Conservation (phyloP, 2,797 vertebrate genomes). For the Sebastes hopkinsi region DNA sequence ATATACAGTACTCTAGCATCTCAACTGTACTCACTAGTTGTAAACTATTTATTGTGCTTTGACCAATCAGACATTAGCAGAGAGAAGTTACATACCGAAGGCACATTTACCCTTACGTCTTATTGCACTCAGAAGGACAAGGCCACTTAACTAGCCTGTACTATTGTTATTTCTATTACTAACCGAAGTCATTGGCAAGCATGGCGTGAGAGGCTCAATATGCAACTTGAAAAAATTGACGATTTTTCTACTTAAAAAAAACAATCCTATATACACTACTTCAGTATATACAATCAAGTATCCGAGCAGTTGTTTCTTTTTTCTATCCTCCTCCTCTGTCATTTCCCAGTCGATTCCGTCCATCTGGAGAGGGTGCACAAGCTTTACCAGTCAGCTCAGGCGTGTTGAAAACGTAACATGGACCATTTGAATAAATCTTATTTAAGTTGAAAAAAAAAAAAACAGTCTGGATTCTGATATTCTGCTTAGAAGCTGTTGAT, state of each 20-base stretch:
- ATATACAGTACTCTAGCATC: slow-evolving; percentile 88
- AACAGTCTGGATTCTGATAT: slow-evolving; percentile 61
- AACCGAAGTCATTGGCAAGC: slow-evolving; percentile 77
- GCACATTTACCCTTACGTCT: slow-evolving; percentile 68
- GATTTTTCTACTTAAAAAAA: slow-evolving; percentile 69
- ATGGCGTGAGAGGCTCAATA: slow-evolving; percentile 81
- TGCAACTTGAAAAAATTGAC: slow-evolving; percentile 77
- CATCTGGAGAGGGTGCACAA: slow-evolving; percentile 78
- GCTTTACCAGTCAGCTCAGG: slow-evolving; percentile 86
- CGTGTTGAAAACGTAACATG: slow-evolving; percentile 84
- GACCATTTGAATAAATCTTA: slow-evolving; percentile 82
- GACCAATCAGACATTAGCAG: slow-evolving; percentile 83
- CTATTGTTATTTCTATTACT: slow-evolving; percentile 73
- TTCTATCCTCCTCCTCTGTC: slow-evolving; percentile 68
- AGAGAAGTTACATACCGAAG: slow-evolving; percentile 79
- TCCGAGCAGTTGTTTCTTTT: slow-evolving; percentile 57
- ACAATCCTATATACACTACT: slow-evolving; percentile 59
- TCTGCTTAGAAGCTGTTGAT: slow-evolving; percentile 62
- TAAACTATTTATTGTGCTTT: slow-evolving; percentile 89
- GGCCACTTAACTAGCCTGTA: slow-evolving; percentile 77
- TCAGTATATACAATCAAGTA: slow-evolving; percentile 66
- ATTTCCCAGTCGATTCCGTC: slow-evolving; percentile 65
- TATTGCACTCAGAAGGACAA: slow-evolving; percentile 85
- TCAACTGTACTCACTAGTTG: slow-evolving; percentile 85
- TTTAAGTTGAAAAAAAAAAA: slow-evolving; percentile 45